Conservation (phyloP, 2,113 vertebrate genomes). For the Erythrolamprus reginae region DNA sequence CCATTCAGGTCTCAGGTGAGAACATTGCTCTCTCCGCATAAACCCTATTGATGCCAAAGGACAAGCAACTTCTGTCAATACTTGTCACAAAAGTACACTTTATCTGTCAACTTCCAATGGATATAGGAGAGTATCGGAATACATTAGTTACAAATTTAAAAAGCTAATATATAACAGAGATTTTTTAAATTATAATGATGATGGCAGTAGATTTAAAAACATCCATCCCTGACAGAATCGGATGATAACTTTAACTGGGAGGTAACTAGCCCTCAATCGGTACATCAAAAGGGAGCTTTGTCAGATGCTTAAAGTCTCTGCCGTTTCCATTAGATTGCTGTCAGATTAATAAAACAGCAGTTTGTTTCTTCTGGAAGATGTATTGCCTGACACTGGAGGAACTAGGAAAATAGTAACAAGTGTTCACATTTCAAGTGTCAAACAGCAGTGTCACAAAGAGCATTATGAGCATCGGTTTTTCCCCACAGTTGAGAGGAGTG, state of each 20-base stretch:
- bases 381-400: not conserved
- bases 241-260: not conserved
- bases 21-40: not conserved
- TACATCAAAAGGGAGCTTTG: not conserved
- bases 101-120: not conserved
- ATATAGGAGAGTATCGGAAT: not conserved
- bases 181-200: not conserved
- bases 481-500: not conserved
- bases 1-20: not conserved
- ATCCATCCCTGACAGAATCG: not conserved
- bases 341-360: slow-evolving; percentile 12
- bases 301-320: not conserved
- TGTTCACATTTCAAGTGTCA: not conserved
- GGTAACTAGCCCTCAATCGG: not conserved
- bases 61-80: not conserved
- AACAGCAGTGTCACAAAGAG: not conserved
- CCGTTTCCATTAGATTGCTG: not conserved
- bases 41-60: not conserved
- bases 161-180: not conserved
- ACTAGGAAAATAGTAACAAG: slow-evolving; percentile 3
- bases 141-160: not conserved
- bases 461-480: not conserved
- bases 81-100: not conserved
- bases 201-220: not conserved
- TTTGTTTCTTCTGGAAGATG: not conserved